These are phyloP conservation scores for Dasypolia templi DNA, from an alignment of 2,888 invertebrate genomes.

Conservation along the genomic window DNA sequence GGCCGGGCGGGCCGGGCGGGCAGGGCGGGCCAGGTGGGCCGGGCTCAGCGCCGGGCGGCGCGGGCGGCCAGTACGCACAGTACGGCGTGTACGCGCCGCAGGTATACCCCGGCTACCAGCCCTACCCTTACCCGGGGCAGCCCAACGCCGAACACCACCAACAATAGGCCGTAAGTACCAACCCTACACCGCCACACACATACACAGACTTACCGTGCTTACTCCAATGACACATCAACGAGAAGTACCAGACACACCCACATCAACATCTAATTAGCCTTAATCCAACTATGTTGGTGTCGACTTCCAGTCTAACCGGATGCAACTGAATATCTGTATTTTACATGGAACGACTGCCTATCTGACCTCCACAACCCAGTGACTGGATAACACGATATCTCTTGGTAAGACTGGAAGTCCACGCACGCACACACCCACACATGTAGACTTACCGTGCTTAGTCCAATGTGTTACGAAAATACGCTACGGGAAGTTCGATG, in stretches of 20 bases:
- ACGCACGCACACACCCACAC: background rate
- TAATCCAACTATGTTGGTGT: background rate
- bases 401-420: background rate
- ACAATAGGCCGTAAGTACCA: constrained; percentile 80
- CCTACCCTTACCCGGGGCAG: constrained; percentile 79
- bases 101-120: constrained; percentile 81
- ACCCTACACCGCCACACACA: background rate
- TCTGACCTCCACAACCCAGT: background rate
- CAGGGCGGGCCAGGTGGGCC: constrained; percentile 8
- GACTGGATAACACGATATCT: background rate
- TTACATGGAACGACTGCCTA: background rate
- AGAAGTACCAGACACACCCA: background rate
- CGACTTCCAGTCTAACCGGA: background rate
- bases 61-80: constrained; percentile 68
- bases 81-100: constrained; percentile 82
- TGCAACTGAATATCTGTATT: background rate
- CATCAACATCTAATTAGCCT: background rate
- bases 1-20: background rate
- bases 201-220: constrained; percentile 15
- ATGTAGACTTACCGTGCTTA: constrained; percentile 17
- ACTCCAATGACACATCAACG: constrained; percentile 3
- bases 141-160: constrained; percentile 78
- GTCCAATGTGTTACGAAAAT: constrained; percentile 3
- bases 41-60: constrained; percentile 17
- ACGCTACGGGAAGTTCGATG: background rate